Evolutionary conservation across 2,888 invertebrate genomes (phyloP), one percentile per base, ranked within the genome.

Genomic region (Trypoxylon attenuatum): DNA sequence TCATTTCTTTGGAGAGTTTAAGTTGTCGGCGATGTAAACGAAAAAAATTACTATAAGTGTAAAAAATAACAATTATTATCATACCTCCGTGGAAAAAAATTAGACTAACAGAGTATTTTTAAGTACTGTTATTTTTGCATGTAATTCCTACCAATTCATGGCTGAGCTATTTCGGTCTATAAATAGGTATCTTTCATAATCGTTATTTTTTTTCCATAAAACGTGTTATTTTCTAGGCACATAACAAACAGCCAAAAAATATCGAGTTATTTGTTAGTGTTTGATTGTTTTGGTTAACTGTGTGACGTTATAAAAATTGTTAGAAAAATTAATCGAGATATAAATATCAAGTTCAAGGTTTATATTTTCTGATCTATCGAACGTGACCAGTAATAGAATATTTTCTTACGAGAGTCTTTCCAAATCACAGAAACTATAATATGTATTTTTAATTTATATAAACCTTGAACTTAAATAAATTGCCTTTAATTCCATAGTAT

Each of bases 1-100:
- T 80, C 79, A 79, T 70, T 33, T 76, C 39, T 56, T 38, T 47
- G 46, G 43, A 41, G 57, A 61, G 51, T 53, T n/a, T 45, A 41
- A 67, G 47, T 73, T 38, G 29, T 69, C 41, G 41, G 39, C 16
- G 43, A 54, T 52, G 45, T 52, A 57, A 56, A 57, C 63, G 61
- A 51, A 62, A 22, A 52, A 46, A 50, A n/a, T n/a, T 18, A 5
- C 46, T 47, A 46, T 23, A 15, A 23, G 43, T 66, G 39, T 53
- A n/a, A n/a, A n/a, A n/a, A n/a, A n/a, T n/a, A n/a, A n/a, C n/a
- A n/a, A 25, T 61, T 42, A 47, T 52, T n/a, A 27, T 39, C 4
- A 19, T 58, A 33, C 33, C 46, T 42, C 33, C 46, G 42, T 61
- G 50, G 15, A 41, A 39, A 52, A 43, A 10, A 66, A 33, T 56